These are phyloP conservation scores for Zapornia atra DNA, from an alignment of 2,113 vertebrate species.

Conservation along the genomic window DNA sequence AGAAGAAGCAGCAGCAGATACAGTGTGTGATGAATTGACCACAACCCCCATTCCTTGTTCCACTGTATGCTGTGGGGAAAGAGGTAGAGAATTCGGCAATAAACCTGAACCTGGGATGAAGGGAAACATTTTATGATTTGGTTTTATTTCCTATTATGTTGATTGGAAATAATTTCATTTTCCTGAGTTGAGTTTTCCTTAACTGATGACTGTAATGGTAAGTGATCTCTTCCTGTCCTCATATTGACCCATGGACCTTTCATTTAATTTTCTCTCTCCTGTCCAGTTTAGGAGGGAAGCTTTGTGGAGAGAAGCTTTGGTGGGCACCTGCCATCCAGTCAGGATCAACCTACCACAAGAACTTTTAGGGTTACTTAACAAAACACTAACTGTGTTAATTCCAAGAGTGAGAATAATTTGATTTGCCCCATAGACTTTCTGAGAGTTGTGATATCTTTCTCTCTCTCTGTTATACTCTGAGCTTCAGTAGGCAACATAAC, in stretches of 20 bases:
- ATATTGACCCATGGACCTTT: fast-evolving
- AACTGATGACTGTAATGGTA: fast-evolving
- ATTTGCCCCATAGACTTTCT: neutral
- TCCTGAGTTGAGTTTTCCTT: neutral
- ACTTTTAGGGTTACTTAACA: neutral
- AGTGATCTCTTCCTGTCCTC: neutral
- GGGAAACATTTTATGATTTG: neutral
- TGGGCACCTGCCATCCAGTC: neutral
- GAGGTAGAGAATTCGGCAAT: neutral
- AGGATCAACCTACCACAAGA: neutral
- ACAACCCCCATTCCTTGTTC: neutral
- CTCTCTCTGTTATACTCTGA: neutral
- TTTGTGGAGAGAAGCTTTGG: neutral
- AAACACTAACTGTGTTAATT: neutral
- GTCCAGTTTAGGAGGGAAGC: neutral
- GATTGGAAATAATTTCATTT: neutral
- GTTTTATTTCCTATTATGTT: neutral
- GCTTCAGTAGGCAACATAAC: neutral
- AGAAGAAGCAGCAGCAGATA: fast-evolving
- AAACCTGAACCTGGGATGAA: neutral
- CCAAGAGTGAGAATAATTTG: neutral
- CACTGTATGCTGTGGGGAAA: fast-evolving
- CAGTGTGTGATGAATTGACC: neutral
- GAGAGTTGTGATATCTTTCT: neutral
- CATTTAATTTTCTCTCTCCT: neutral